Conservation (phyloP, 2,888 invertebrate genomes). For the Empis livida region DNA sequence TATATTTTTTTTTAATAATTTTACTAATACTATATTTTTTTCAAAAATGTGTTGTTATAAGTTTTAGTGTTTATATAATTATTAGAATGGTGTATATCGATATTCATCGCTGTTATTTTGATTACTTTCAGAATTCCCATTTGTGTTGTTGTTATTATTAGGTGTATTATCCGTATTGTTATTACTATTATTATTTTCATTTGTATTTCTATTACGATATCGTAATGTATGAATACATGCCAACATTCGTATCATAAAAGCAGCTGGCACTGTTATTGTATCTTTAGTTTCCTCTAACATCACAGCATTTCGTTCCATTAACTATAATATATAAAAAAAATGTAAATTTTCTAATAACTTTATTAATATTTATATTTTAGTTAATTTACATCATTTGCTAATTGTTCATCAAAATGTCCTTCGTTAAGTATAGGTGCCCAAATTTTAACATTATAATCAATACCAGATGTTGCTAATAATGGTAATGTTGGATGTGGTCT, state of each 20-base stretch:
- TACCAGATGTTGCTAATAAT: constrained; percentile 70
- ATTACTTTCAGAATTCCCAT: neutral
- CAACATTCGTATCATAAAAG: constrained; percentile 70
- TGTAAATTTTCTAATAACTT: constrained; percentile 13
- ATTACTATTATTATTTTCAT: neutral
- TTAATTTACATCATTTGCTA: constrained; percentile 41
- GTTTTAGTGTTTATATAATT: too few relatives aligned
- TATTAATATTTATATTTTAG: neutral
- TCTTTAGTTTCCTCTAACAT: constrained; percentile 79
- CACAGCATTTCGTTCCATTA: constrained; percentile 62
- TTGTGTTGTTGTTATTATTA: neutral
- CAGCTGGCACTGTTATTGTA: constrained; percentile 76
- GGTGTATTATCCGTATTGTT: neutral
- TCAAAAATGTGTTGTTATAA: too few relatives aligned
- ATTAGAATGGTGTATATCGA: too few relatives aligned
- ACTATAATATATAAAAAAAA: too few relatives aligned
- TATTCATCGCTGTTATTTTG: neutral
- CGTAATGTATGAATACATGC: constrained; percentile 48
- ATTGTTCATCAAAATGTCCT: constrained; percentile 45
- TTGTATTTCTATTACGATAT: constrained; percentile 33
- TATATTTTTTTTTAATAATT: too few relatives aligned
- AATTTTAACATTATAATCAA: constrained; percentile 74
- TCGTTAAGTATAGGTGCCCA: constrained; percentile 61
- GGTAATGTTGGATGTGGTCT: constrained; percentile 71
- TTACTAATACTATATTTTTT: too few relatives aligned